Percentiles rank a stretch among this genome's conserved stretches.
Evolutionary conservation across 2,113 vertebrate genomes (phyloP).

Genomic region (Thalassoma bifasciatum): DNA sequence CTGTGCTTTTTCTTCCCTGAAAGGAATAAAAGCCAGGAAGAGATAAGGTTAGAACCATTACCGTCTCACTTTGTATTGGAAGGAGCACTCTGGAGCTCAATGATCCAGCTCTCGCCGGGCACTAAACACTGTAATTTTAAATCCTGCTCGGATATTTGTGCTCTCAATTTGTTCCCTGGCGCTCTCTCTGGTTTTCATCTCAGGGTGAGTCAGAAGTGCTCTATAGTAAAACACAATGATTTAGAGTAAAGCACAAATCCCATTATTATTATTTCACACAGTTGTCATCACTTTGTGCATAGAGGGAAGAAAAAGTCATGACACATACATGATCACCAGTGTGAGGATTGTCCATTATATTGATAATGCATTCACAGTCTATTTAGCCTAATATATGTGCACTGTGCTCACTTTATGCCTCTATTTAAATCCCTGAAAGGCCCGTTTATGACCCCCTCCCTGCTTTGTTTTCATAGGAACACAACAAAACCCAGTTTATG

Average conservation of each 20-base stretch:
- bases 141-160: conserved; percentile 16
- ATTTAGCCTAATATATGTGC: too few species aligned
- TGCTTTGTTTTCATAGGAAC: too few species aligned
- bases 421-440: too few species aligned
- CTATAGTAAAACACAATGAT: neutral
- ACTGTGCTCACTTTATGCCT: too few species aligned
- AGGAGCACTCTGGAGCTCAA: conserved; percentile 3
- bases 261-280: neutral
- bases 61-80: conserved; percentile 18
- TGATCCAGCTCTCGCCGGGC: neutral
- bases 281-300: neutral
- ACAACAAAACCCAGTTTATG: neutral
- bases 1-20: conserved; percentile 25
- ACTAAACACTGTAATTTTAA: conserved; percentile 37
- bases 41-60: conserved; percentile 32
- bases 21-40: conserved; percentile 27
- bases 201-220: neutral
- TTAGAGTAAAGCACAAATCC: neutral
- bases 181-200: neutral
- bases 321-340: neutral
- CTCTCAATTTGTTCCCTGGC: neutral
- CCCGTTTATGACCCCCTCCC: too few species aligned
- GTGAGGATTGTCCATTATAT: neutral
- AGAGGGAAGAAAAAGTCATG: neutral
- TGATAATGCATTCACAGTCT: too few species aligned